Evolutionary conservation across 1,140 invertebrate genomes (phyloP), one percentile per base, ranked within the genome.

Genomic region (Pogonus chalceus): DNA sequence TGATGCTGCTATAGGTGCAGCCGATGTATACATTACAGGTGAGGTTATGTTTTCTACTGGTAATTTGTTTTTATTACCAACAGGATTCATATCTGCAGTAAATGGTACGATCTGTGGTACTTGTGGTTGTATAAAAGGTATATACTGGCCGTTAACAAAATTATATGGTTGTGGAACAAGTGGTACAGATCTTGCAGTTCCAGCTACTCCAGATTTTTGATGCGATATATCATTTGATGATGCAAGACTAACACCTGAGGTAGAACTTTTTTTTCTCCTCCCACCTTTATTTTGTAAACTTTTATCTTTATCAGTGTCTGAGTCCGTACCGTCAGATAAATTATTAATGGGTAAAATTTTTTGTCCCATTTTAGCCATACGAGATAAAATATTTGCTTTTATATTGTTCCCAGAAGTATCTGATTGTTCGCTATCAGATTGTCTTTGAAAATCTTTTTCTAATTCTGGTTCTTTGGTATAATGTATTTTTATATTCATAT

Each of bases 301-400:
- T 51, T 2, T 51, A 18, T 31, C 53, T 20, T 58, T 53, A 14
- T 55, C 53, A 4, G 22, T 50, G 16, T 58, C 56, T 12, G 53
- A 55, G 20, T 52, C 53, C 22, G 49, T 49, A 1, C 23, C 12
- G 22, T 35, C 35, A 20, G 20, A 16, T n/a, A 26, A 47, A 20
- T 23, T n/a, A 20, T 2, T 55, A 31, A 23, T 31, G 23, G 7
- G 51, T 1, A 60, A 60, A 24, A 67, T 59, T 20, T 60, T 56
- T 49, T 61, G 58, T 1, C 65, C 65, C 55, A 67, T 60, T 60
- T 65, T 67, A 9, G 64, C 62, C 51, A 67, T 66, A 46, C 65
- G 51, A 21, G 55, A 50, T 24, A 67, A 56, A 53, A 67, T 65
- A 55, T 62, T 53, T 16, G 60, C 59, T 43, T 50, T 52, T 1